Evolutionary conservation across 92 coral and sea anemone genomes (phyloP), one percentile per base, ranked within the genome.

Genomic region (Zoanthus solanderi): DNA sequence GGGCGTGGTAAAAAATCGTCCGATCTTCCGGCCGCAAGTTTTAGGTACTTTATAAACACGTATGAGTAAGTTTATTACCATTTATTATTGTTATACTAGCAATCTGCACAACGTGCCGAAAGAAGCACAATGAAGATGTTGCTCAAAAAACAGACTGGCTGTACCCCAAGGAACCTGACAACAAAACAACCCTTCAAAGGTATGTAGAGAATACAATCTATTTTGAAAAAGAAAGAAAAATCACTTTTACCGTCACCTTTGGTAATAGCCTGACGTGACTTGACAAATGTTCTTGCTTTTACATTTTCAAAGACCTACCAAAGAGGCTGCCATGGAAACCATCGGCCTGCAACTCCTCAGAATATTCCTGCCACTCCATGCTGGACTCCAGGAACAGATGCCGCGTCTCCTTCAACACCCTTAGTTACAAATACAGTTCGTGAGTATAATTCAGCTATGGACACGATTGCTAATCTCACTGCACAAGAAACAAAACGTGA

Each of bases 371-470:
- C 17, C 71, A 75, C 92, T 7, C 93, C 90, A 90, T 65, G 87
- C 82, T 90, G 93, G 93, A 86, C 82, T 67, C 90, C 90, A 31
- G 93, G 87, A 75, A 6, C 72, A 31, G 83, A 79, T 9, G 71
- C 5, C 18, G 54, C 53, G 71, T 72, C 75, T 73, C 23, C 56
- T 37, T 71, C 65, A 13, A 60, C 80, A n/a, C 83, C 87, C 76
- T 72, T 78, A 29, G 69, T 58, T 77, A 85, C 76, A 6, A 85
- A 84, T 78, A 42, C 68, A 14, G 84, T 83, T 30, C 0, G 71
- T 7, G 54, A 16, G 69, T 89, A 83, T 77, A 85, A 90, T 83
- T 45, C 89, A 63, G 92, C 92, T 18, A 78, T 90, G 93, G 93
- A 80, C 72, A 78, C 68, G 61, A 75, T 86, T 57, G 92, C 92